Evolutionary conservation across 1,140 invertebrate species (phyloP).

Genomic region (Nautilus pompilius): DNA sequence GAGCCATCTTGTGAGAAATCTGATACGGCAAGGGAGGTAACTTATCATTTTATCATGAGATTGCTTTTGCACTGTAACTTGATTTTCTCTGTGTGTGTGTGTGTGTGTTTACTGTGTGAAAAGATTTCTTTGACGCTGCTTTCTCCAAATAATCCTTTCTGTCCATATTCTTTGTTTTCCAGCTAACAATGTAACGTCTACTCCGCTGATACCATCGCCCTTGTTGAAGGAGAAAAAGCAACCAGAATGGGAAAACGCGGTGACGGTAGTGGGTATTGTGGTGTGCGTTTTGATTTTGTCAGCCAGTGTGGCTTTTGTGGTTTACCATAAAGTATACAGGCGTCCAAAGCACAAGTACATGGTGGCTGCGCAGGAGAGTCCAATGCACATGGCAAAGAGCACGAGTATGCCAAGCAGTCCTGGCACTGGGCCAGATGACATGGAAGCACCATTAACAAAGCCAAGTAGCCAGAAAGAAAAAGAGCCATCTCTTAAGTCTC

Average conservation of each 20-base stretch:
- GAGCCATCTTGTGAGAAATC: too few relatives aligned
- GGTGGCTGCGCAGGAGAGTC: conserved; percentile 37
- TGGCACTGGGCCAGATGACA: too few relatives aligned
- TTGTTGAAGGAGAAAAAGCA: not conserved
- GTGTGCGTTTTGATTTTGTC: conserved; percentile 35
- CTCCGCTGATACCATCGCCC: not conserved
- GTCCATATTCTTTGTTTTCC: not conserved
- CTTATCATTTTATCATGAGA: too few relatives aligned
- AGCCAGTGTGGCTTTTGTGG: conserved; percentile 26
- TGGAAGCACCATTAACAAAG: conserved; percentile 37
- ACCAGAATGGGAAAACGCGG: conserved; percentile 28
- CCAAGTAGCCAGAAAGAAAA: not conserved
- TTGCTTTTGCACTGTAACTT: too few relatives aligned
- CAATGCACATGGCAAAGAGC: conserved; percentile 31
- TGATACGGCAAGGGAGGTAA: too few relatives aligned
- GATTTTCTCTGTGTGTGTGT: too few relatives aligned
- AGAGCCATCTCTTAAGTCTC: conserved; percentile 9
- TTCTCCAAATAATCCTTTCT: too few relatives aligned
- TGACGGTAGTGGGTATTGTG: conserved; percentile 40
- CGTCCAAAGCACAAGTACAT: conserved; percentile 35
- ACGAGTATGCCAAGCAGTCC: conserved; percentile 34
- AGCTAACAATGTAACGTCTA: not conserved
- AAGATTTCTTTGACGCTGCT: too few relatives aligned
- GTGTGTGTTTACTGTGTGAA: too few relatives aligned
- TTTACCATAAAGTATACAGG: conserved; percentile 33